Evolutionary conservation across 2,113 vertebrate genomes (phyloP).

Genomic region (Phoenicopterus ruber): DNA sequence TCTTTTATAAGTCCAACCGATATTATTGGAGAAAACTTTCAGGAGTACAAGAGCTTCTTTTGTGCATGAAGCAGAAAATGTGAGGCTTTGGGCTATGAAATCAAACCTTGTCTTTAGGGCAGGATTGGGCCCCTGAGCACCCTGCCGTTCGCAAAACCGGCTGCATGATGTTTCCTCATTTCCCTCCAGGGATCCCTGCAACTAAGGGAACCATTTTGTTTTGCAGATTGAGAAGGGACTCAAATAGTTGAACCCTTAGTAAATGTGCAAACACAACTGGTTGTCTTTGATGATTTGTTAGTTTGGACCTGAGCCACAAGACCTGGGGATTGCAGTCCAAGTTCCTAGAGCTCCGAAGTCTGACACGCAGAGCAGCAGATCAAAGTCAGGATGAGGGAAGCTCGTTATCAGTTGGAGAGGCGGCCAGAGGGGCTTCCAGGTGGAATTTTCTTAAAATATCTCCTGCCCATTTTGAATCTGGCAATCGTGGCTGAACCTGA

Average conservation of each 20-base stretch:
- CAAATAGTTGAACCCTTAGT: constrained; percentile 34
- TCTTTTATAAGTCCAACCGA: neutral
- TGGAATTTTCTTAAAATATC: constrained; percentile 76
- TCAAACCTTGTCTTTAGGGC: neutral
- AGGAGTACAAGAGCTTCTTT: neutral
- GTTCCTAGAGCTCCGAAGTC: constrained; percentile 19
- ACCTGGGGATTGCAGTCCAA: constrained; percentile 21
- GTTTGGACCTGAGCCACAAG: constrained; percentile 6
- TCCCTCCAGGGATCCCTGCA: constrained; percentile 8
- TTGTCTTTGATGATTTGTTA: constrained; percentile 59
- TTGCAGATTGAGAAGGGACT: constrained; percentile 13
- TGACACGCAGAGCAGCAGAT: constrained; percentile 31
- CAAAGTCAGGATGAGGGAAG: constrained; percentile 18
- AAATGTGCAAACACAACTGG: constrained; percentile 44
- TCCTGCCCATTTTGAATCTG: constrained; percentile 75
- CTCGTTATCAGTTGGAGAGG: constrained; percentile 31
- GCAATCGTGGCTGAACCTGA: constrained; percentile 83
- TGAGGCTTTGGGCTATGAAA: neutral
- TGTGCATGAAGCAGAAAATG: neutral
- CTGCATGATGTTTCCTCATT: neutral
- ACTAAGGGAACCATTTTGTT: constrained; percentile 43
- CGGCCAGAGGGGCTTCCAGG: constrained; percentile 23
- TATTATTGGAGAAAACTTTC: neutral
- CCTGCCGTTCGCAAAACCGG: neutral
- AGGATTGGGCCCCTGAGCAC: neutral